Conservation (phyloP, 2,888 invertebrate species). For the Agrochola lychnidis region DNA sequence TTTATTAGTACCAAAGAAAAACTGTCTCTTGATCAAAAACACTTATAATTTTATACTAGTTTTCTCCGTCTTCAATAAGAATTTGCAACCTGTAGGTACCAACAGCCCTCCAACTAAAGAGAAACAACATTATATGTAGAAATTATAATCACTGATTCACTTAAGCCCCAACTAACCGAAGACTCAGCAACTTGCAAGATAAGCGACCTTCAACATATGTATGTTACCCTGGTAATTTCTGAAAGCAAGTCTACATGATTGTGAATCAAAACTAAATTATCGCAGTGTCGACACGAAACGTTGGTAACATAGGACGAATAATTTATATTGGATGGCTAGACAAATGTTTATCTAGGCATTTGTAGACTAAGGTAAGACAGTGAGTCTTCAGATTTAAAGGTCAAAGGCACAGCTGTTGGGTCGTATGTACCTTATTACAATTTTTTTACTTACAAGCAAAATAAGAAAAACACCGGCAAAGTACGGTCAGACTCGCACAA, state of each 20-base stretch:
- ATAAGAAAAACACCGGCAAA: background rate
- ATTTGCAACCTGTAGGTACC: background rate
- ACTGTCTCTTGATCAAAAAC: too few species aligned
- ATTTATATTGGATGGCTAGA: constrained; percentile 10
- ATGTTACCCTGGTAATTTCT: constrained; percentile 44
- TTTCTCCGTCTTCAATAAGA: background rate
- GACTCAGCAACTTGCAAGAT: constrained; percentile 31
- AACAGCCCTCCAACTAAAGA: too few species aligned
- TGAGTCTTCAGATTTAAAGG: constrained; percentile 29
- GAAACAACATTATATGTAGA: background rate
- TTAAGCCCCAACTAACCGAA: constrained; percentile 12
- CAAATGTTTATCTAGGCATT: constrained; percentile 41
- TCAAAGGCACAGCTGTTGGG: constrained; percentile 43
- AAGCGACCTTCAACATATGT: constrained; percentile 31
- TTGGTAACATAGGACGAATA: background rate
- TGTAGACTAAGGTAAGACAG: constrained; percentile 11
- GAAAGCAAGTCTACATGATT: constrained; percentile 23
- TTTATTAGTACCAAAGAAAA: too few species aligned
- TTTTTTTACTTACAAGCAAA: background rate
- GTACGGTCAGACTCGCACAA: too few species aligned
- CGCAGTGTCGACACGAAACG: constrained; percentile 23
- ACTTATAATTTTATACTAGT: too few species aligned
- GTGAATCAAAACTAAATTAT: constrained; percentile 24
- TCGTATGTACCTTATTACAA: constrained; percentile 8
- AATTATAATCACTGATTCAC: constrained; percentile 4